Evolutionary conservation across 2,888 invertebrate genomes (phyloP).

Genomic region (Caenorhabditis uteleia): DNA sequence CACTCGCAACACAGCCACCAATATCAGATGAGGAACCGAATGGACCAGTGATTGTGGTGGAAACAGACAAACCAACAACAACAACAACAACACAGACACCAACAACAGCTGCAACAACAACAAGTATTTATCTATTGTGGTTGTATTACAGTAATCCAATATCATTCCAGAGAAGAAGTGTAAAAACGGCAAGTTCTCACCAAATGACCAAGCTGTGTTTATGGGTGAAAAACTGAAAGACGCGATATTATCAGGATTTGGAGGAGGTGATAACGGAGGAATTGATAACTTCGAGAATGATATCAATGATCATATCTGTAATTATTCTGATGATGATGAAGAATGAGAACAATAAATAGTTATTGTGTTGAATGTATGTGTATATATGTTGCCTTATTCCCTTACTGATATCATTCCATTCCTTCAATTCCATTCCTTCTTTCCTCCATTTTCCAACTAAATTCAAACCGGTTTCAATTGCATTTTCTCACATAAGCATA

Average conservation of each 20-base stretch:
- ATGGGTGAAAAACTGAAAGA: conserved; percentile 55
- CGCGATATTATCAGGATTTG: conserved; percentile 43
- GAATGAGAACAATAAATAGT: no score
- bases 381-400: no score
- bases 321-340: conserved; percentile 39
- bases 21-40: no score
- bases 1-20: no score
- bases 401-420: no score
- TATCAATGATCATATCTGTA: conserved; percentile 50
- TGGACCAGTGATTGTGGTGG: no score
- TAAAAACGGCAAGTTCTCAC: conserved; percentile 33
- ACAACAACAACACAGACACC: conserved; percentile 12
- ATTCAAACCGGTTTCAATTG: no score
- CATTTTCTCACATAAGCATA: no score
- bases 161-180: conserved; percentile 21
- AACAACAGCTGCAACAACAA: conserved; percentile 8
- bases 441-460: no score
- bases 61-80: conserved; percentile 1
- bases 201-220: conserved; percentile 48
- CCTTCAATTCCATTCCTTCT: no score
- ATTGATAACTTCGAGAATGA: conserved; percentile 43
- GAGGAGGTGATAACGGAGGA: conserved; percentile 29
- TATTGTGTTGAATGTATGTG: no score
- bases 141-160: not conserved
- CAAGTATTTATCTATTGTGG: not conserved